Percentiles rank a stretch among this genome's conserved stretches.
Conservation (phyloP, 2,113 vertebrate species). For the Noturus placidus region DNA sequence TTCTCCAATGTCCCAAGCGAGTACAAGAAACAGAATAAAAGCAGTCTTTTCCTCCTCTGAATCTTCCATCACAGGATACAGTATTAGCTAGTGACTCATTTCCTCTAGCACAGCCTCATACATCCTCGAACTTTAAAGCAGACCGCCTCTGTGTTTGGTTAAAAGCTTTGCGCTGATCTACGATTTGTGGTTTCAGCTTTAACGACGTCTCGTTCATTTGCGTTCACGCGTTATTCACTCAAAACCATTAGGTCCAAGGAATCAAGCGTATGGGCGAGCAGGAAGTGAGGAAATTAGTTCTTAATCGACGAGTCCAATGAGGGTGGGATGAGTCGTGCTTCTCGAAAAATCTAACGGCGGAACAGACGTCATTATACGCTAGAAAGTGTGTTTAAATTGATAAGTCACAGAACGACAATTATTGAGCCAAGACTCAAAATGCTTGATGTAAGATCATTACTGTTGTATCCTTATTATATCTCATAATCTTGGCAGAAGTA, state of each 20-base stretch:
- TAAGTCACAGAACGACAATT: background rate
- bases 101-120: background rate
- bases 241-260: background rate
- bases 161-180: background rate
- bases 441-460: background rate
- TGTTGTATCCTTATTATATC: background rate
- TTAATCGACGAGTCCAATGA: background rate
- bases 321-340: constrained; percentile 2
- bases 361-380: background rate
- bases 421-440: background rate
- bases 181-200: background rate
- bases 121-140: background rate
- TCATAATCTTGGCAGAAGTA: background rate
- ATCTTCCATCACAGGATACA: background rate
- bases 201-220: background rate
- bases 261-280: background rate
- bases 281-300: constrained; percentile 4
- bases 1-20: too few relatives aligned
- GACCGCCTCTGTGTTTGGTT: background rate
- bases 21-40: background rate
- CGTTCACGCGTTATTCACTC: background rate
- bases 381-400: background rate
- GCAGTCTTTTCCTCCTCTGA: background rate
- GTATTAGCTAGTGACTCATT: background rate
- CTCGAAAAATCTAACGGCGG: background rate